phyloP scores from a whole-genome alignment of 2,113 vertebrate species.

The Vulpes vulpes region DNA sequence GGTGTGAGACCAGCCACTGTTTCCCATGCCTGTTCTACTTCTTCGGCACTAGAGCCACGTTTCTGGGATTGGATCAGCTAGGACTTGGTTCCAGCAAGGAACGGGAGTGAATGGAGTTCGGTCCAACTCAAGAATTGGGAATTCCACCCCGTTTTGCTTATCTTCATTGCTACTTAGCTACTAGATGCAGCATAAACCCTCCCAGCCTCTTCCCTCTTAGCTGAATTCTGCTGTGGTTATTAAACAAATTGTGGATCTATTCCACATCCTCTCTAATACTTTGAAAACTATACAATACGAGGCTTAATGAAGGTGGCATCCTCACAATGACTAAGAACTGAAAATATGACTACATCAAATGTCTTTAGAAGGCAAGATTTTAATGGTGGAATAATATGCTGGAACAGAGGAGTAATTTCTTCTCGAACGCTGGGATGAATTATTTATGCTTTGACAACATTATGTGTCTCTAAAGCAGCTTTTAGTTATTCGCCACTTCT shows the following conservation, averaged over 20 bases:
- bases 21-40: conserved; percentile 37
- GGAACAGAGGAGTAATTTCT: conserved; percentile 90
- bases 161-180: conserved; percentile 6
- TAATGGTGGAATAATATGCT: conserved; percentile 92
- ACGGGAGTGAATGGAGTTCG: conserved; percentile 63
- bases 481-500: conserved; percentile 91
- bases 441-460: conserved; percentile 94
- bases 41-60: conserved; percentile 6
- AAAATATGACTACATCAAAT: conserved; percentile 89
- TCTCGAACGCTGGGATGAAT: conserved; percentile 90
- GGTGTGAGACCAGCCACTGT: background rate
- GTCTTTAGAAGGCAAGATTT: conserved; percentile 90
- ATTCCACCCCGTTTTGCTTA: conserved; percentile 57
- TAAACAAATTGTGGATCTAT: conserved; percentile 86
- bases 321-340: conserved; percentile 86
- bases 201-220: conserved; percentile 71
- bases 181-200: conserved; percentile 76
- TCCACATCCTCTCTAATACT: conserved; percentile 84
- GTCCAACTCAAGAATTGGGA: conserved; percentile 66
- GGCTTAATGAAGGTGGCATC: conserved; percentile 86
- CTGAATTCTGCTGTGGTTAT: conserved; percentile 81
- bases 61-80: conserved; percentile 48
- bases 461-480: conserved; percentile 92
- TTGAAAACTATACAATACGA: conserved; percentile 85
- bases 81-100: conserved; percentile 37